Evolutionary conservation across 2,888 invertebrate genomes (phyloP).

Genomic region (Napeogenes sylphis): DNA sequence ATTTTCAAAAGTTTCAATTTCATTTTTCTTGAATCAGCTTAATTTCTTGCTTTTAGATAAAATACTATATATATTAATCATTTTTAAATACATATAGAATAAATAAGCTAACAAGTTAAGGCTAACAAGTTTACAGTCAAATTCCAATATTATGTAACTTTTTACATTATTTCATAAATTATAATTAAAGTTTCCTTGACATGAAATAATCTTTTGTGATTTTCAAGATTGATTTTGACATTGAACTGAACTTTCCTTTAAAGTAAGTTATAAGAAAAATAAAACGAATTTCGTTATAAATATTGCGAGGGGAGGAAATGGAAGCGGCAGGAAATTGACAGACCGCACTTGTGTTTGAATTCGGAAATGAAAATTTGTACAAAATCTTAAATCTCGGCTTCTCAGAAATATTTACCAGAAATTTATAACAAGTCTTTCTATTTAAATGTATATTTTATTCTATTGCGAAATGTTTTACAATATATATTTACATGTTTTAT

Average conservation of each 20-base stretch:
- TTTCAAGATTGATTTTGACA: constrained; percentile 10
- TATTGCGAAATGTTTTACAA: too few species aligned
- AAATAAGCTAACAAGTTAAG: too few species aligned
- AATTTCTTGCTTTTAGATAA: too few species aligned
- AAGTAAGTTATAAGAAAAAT: constrained; percentile 18
- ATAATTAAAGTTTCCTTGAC: constrained; percentile 3
- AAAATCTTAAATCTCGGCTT: neutral
- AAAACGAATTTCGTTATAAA: constrained; percentile 22
- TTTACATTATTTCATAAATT: neutral
- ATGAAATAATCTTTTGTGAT: constrained; percentile 2
- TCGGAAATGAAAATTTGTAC: constrained; percentile 39
- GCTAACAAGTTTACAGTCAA: too few species aligned
- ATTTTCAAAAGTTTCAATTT: too few species aligned
- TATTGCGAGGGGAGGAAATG: constrained; percentile 30
- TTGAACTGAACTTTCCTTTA: constrained; percentile 8
- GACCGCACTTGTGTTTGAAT: constrained; percentile 21
- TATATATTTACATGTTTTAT: too few species aligned
- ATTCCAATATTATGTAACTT: too few species aligned
- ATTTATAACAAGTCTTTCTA: constrained; percentile 5
- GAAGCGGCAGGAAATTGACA: constrained; percentile 34
- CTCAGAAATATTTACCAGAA: constrained; percentile 7
- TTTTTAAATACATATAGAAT: too few species aligned
- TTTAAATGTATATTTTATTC: neutral
- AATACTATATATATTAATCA: too few species aligned
- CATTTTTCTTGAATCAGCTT: too few species aligned